Percentiles rank a stretch among this genome's conserved stretches.
These are phyloP conservation scores for Heteractis magnifica DNA, from an alignment of 92 coral and sea anemone genomes.

Conservation along the genomic window DNA sequence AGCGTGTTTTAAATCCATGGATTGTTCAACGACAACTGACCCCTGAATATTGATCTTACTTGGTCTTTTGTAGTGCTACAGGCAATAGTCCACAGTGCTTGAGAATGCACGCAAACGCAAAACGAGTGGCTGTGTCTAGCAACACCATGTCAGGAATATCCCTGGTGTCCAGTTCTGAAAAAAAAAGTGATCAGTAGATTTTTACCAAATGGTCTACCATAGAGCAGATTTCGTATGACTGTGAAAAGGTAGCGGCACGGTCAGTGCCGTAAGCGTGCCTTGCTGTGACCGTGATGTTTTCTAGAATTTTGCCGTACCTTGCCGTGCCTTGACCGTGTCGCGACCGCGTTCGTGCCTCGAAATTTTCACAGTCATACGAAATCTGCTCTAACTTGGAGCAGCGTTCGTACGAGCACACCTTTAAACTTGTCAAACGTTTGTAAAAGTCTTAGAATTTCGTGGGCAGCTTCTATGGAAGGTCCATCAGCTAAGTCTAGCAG, in stretches of 20 bases:
- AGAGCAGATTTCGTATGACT: no score
- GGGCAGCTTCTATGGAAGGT: slow-evolving; percentile 60
- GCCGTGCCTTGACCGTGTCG: no score
- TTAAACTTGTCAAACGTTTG: slow-evolving; percentile 53
- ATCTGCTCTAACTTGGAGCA: no score
- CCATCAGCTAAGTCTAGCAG: slow-evolving; percentile 78
- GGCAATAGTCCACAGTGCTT: slow-evolving; percentile 84
- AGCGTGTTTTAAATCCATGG: no score
- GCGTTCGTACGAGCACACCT: slow-evolving; percentile 28
- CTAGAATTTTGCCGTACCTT: no score
- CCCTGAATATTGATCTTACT: slow-evolving; percentile 23
- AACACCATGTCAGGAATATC: slow-evolving; percentile 57
- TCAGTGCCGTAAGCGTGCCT: no score
- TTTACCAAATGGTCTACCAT: no score
- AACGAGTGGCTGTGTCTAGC: slow-evolving; percentile 67
- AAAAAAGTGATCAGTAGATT: background rate
- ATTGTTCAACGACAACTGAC: no score
- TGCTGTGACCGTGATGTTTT: no score
- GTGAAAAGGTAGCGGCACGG: no score
- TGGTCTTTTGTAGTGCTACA: slow-evolving; percentile 56
- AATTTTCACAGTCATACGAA: no score
- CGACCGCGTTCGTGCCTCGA: no score
- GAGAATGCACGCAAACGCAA: slow-evolving; percentile 62
- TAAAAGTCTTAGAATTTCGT: slow-evolving; percentile 47
- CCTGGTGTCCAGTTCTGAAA: slow-evolving; percentile 64